These are phyloP conservation scores for Scelioninae gen. 2 DNA, from an alignment of 2,888 invertebrate species.

Conservation along the genomic window DNA sequence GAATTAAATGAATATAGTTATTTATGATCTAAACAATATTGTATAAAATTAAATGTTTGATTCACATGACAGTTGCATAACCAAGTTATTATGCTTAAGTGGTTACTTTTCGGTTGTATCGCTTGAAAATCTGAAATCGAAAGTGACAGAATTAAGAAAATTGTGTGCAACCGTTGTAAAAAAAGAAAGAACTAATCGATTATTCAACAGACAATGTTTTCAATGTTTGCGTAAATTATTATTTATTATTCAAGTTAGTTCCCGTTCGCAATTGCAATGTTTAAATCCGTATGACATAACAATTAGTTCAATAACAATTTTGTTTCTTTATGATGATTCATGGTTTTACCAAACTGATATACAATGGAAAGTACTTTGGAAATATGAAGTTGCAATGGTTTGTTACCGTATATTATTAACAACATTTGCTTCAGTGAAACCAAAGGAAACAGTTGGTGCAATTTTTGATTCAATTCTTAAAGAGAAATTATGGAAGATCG, in stretches of 20 bases:
- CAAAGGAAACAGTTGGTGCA: constrained; percentile 70
- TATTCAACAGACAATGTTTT: constrained; percentile 57
- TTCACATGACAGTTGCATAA: constrained; percentile 43
- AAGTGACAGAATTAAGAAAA: constrained; percentile 61
- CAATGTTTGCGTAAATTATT: constrained; percentile 59
- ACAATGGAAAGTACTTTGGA: constrained; percentile 64
- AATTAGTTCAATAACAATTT: constrained; percentile 63
- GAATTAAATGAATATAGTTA: no score
- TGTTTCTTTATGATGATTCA: constrained; percentile 63
- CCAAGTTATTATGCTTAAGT: constrained; percentile 51
- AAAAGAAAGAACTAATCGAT: constrained; percentile 20
- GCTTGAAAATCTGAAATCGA: constrained; percentile 59
- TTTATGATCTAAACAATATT: no score
- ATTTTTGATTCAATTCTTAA: constrained; percentile 73
- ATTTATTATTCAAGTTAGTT: constrained; percentile 61
- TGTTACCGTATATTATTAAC: constrained; percentile 66
- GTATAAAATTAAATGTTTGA: constrained; percentile 31
- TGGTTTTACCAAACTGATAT: constrained; percentile 37
- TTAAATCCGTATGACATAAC: constrained; percentile 61
- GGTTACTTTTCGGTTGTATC: constrained; percentile 49
- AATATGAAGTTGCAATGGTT: constrained; percentile 61
- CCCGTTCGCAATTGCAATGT: constrained; percentile 60
- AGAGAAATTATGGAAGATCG: constrained; percentile 75
- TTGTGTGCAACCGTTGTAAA: constrained; percentile 27
- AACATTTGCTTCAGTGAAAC: constrained; percentile 66